These are phyloP conservation scores for Notothenia coriiceps DNA, from an alignment of 2,113 vertebrate species.

Conservation along the genomic window DNA sequence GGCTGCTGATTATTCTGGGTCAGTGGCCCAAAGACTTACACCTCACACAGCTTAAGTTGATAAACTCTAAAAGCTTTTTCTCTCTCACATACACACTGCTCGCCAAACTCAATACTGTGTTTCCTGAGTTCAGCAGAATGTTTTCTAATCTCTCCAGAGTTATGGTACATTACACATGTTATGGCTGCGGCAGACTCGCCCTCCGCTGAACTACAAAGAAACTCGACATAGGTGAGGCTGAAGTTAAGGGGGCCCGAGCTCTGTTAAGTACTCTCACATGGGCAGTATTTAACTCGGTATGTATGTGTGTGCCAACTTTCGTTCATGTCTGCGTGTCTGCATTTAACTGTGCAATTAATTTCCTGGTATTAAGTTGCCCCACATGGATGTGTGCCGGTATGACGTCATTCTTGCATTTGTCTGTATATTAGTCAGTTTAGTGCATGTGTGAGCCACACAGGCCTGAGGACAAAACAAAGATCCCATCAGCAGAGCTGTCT, in stretches of 20 bases:
- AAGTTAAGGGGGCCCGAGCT: constrained; percentile 28
- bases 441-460: not conserved
- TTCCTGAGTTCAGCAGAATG: constrained; percentile 32
- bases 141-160: constrained; percentile 54
- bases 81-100: not conserved
- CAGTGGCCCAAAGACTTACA: constrained; percentile 35
- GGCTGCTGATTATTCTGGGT: constrained; percentile 43
- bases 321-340: constrained; percentile 3
- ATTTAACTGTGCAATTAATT: constrained; percentile 28
- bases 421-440: constrained; percentile 1
- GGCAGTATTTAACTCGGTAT: constrained; percentile 12
- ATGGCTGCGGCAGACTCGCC: constrained; percentile 56
- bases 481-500: constrained; percentile 18
- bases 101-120: constrained; percentile 2
- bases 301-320: constrained; percentile 16
- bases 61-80: not conserved
- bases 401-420: constrained; percentile 18
- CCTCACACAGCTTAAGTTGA: constrained; percentile 29
- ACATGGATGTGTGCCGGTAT: not conserved
- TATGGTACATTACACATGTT: constrained; percentile 67
- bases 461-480: constrained; percentile 16
- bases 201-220: constrained; percentile 61
- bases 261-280: constrained; percentile 62
- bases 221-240: constrained; percentile 42
- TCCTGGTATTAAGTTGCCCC: constrained; percentile 5